Percentiles rank a stretch among this genome's conserved stretches.
Evolutionary conservation across 64 coral and sea anemone species (phyloP).

Genomic region (Montipora efflorescens): DNA sequence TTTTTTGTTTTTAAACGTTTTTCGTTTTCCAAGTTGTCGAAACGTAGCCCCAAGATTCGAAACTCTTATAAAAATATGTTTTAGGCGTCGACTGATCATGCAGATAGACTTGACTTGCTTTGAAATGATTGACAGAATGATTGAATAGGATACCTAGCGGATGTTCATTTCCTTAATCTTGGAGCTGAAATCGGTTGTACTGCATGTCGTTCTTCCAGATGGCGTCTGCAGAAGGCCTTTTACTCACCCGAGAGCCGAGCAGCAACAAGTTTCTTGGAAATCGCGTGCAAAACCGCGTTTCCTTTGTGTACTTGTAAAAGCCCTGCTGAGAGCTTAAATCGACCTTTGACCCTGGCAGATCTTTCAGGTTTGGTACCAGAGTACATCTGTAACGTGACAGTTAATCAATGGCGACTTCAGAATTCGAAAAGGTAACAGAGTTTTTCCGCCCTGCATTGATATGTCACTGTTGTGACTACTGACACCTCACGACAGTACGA

Average conservation of each 20-base stretch:
- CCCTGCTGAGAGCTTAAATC: background rate
- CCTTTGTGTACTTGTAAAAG: background rate
- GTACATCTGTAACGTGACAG: background rate
- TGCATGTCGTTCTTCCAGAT: slow-evolving; percentile 32
- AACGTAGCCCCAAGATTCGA: too few species aligned
- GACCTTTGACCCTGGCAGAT: slow-evolving; percentile 23
- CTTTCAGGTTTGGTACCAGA: background rate
- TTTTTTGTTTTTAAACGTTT: too few species aligned
- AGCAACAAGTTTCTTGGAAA: slow-evolving; percentile 28
- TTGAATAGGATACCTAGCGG: too few species aligned
- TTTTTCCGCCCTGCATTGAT: background rate
- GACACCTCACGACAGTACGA: too few species aligned
- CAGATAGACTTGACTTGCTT: too few species aligned
- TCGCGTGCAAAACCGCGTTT: slow-evolving; percentile 47
- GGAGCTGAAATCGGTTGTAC: too few species aligned
- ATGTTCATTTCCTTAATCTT: too few species aligned
- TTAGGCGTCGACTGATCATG: too few species aligned
- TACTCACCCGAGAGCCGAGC: slow-evolving; percentile 66
- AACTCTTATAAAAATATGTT: too few species aligned
- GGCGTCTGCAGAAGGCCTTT: slow-evolving; percentile 78
- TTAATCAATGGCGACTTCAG: slow-evolving; percentile 14
- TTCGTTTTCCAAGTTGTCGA: too few species aligned
- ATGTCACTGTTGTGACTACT: background rate
- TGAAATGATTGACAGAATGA: too few species aligned
- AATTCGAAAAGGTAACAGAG: background rate